Evolutionary conservation across 2,797 vertebrate genomes (phyloP), one percentile per base, ranked within the genome.

Genomic region (Hoplostethus mediterraneus): DNA sequence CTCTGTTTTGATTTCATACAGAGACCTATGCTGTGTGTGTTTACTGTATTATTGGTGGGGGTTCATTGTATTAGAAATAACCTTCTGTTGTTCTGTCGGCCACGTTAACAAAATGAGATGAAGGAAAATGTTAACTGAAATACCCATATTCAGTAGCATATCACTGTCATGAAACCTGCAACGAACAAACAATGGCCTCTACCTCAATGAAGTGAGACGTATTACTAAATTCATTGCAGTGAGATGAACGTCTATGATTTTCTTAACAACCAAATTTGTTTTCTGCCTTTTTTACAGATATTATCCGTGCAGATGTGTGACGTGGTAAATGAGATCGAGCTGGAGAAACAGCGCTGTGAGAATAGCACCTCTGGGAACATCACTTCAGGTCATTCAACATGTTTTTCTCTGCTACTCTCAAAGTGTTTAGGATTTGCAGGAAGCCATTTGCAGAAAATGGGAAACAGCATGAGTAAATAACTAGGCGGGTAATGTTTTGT

Each of bases 261-360:
- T 71, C 21, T 13, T 78, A 60, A 73, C 36, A 45, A 33, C 44
- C 61, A 53, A 66, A 63, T 66, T 30, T 36, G n/a, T 61, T 62
- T 57, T 81, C 56, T 83, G 55, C 63, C 56, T 85, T 49, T 44
- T 69, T 59, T 75, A 28, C 91, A 95, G 95, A 90, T 88, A 68
- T 49, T 54, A 0, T 86, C 89, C 0, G 73, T 93, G 78, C 94
- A 94, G 82, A 94, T 94, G 93, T 95, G 95, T 30, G 92, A 95
- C 0, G 86, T 95, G 74, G 79, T 93, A 73, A 93, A 90, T 11
- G 94, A 95, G 83, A 94, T 95, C 12, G 87, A 92, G 70, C 81
- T 89, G 91, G 94, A 95, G 84, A 92, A 63, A 28, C 89, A 93
- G 75, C 91, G 75, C 77, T 95, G 95, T 52, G 89, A 93, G 75